Percentiles rank a stretch among this genome's conserved stretches.
Conservation (phyloP, 2,888 invertebrate species). For the Caenorhabditis sulstoni region DNA sequence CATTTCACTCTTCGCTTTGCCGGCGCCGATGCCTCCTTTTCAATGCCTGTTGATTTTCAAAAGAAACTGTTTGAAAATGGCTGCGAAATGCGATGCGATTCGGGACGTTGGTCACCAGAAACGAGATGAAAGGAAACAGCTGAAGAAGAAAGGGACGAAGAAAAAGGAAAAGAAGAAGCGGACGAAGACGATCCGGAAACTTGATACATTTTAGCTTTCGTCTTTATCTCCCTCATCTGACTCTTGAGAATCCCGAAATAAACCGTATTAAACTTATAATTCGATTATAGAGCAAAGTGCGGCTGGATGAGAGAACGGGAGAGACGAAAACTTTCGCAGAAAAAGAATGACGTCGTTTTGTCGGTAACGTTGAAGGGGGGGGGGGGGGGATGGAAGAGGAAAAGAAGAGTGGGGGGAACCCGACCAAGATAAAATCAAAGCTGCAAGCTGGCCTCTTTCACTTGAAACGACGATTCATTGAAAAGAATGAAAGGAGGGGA, state of each 20-base stretch:
- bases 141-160: background rate
- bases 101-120: conserved; percentile 40
- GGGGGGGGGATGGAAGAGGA: background rate
- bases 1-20: conserved; percentile 56
- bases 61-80: conserved; percentile 53
- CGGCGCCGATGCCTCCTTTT: conserved; percentile 31
- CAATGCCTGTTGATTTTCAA: conserved; percentile 58
- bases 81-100: conserved; percentile 42
- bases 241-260: conserved; percentile 11
- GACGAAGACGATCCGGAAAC: conserved; percentile 12
- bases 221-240: conserved; percentile 5
- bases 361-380: conserved; percentile 46
- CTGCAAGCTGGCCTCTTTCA: conserved; percentile 62
- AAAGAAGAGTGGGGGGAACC: conserved; percentile 48
- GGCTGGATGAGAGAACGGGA: conserved; percentile 7
- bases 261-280: conserved; percentile 44
- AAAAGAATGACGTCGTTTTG: conserved; percentile 45
- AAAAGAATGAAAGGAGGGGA: conserved; percentile 12
- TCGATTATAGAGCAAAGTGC: conserved; percentile 32
- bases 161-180: background rate
- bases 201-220: conserved; percentile 25
- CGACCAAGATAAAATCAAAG: conserved; percentile 64
- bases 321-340: conserved; percentile 40
- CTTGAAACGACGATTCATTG: conserved; percentile 56
- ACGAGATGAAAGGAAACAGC: conserved; percentile 7